Evolutionary conservation across 1,140 invertebrate genomes (phyloP), one percentile per base, ranked within the genome.

Genomic region (Wasmannia auropunctata): DNA sequence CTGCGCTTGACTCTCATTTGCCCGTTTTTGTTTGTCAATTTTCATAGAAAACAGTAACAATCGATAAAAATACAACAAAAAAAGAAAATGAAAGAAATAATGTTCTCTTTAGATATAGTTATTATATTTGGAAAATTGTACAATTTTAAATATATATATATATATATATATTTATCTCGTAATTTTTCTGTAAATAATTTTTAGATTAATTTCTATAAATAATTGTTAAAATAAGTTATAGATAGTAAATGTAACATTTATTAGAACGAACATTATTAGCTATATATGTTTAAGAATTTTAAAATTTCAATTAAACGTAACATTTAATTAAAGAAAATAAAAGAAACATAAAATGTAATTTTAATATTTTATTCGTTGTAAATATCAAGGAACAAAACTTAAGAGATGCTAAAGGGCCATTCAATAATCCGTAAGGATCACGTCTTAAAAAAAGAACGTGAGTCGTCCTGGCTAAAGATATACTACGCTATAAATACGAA

Each of bases 401-500:
- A n/a, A 14, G 11, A 37, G 2, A 62, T 34, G 10, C 3, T 8
- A 34, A 37, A 11, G n/a, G 1, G n/a, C 37, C 16, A 22, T n/a
- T 40, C 4, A 28, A 31, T 7, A 63, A 25, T 46, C 10, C 4
- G 2, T 58, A 37, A 16, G 14, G 22, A 37, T n/a, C 28, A 14
- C 11, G 0, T 54, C 5, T 67, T 5, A 10, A 80, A 28, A n/a
- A 43, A 7, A 43, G 4, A 22, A 31, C 0, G 1, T 22, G 22
- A n/a, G n/a, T 1, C 10, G 31, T 54, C 5, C 11, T 34, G 70
- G 16, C 19, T 22, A 31, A 69, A 69, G 37, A 72, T 58, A 46
- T 72, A n/a, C n/a, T 58, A 43, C 22, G 37, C 65, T 43, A 43
- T 72, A 83, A 72, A 83, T 83, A 83, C 19, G 5, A 74, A 56